Conservation (phyloP, 2,113 vertebrate genomes). For the Eptesicus fuscus region DNA sequence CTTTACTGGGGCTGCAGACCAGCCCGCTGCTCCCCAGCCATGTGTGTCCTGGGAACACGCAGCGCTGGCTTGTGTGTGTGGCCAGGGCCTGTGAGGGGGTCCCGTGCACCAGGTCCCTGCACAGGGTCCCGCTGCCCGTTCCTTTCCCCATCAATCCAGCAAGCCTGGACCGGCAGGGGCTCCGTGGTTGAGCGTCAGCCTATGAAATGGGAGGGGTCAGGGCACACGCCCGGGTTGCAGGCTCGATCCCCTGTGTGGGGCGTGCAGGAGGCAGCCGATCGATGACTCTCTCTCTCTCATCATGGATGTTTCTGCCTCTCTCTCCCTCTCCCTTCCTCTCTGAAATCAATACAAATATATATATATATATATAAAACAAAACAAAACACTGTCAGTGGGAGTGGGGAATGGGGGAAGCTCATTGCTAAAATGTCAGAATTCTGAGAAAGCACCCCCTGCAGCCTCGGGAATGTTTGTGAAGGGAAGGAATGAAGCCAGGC, state of each 20-base stretch:
- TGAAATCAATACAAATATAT: no score
- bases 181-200: no score
- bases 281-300: no score
- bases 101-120: background rate
- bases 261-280: no score
- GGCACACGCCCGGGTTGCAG: no score
- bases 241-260: no score
- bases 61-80: accelerated
- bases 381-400: background rate
- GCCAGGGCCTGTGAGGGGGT: background rate
- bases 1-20: background rate
- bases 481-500: background rate
- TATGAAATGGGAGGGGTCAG: no score
- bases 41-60: background rate
- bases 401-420: background rate
- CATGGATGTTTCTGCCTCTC: no score
- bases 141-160: background rate
- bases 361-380: no score
- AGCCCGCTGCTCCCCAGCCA: background rate
- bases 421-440: background rate
- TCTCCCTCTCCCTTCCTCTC: no score
- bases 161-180: no score
- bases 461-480: slow-evolving; percentile 46
- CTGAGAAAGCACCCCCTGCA: background rate
- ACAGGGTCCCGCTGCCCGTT: accelerated